Conservation (phyloP, 2,113 vertebrate genomes). For the Electrona antarctica region DNA sequence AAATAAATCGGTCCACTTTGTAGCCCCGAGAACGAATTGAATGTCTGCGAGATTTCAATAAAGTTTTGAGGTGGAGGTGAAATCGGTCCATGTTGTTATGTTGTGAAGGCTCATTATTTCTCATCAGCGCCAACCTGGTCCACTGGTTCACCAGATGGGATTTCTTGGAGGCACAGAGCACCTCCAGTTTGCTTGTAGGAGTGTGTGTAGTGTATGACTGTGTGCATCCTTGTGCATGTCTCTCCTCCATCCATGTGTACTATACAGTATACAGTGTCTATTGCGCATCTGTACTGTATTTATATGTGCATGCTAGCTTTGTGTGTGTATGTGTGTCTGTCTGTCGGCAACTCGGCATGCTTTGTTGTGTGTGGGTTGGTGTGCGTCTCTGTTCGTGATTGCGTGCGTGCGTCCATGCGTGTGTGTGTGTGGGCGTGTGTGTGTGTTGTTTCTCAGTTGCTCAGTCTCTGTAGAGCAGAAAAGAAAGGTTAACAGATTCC, state of each 20-base stretch:
- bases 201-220: too few species aligned
- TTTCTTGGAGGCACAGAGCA: conserved; percentile 48
- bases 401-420: too few species aligned
- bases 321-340: too few species aligned
- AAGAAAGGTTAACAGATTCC: conserved; percentile 11
- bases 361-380: too few species aligned
- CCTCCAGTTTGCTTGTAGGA: conserved; percentile 22
- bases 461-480: neutral
- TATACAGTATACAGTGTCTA: too few species aligned
- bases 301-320: too few species aligned
- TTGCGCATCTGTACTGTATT: too few species aligned
- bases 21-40: conserved; percentile 17
- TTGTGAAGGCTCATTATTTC: conserved; percentile 73
- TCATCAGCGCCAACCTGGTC: conserved; percentile 69
- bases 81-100: conserved; percentile 65
- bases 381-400: too few species aligned
- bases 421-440: neutral
- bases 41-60: conserved; percentile 38
- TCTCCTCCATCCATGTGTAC: too few species aligned
- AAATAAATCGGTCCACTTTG: conserved; percentile 32
- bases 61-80: conserved; percentile 53
- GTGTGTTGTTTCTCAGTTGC: neutral
- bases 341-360: too few species aligned
- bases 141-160: conserved; percentile 69
- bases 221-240: conserved; percentile 34